phyloP scores from a whole-genome alignment of 2,888 invertebrate species.

The Timandra comae region DNA sequence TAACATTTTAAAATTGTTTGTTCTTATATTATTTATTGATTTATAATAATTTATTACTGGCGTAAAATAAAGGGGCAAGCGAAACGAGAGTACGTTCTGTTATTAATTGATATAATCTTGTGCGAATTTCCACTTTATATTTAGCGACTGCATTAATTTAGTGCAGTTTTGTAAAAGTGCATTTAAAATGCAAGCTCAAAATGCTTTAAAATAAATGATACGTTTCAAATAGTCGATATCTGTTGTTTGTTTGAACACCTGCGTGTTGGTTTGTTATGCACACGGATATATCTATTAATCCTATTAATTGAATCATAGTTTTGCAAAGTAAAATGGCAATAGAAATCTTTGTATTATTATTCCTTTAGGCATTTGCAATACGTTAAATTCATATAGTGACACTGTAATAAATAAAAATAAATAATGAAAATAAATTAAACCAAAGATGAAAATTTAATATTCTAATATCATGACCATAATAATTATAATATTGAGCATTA shows the following conservation, averaged over 20 bases:
- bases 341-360: too few relatives aligned
- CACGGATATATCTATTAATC: conserved; percentile 3
- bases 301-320: conserved; percentile 6
- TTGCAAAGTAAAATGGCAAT: too few relatives aligned
- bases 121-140: conserved; percentile 3
- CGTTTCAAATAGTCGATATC: too few relatives aligned
- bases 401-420: conserved; percentile 39
- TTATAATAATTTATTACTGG: conserved; percentile 17
- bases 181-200: neutral
- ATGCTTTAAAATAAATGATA: conserved; percentile 3
- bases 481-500: conserved; percentile 73
- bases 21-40: conserved; percentile 38
- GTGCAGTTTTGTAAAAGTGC: neutral
- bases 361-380: too few relatives aligned
- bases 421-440: conserved; percentile 53
- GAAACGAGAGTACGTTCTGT: neutral
- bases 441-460: conserved; percentile 47
- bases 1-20: conserved; percentile 55
- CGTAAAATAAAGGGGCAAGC: conserved; percentile 9
- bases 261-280: too few relatives aligned
- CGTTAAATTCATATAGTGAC: conserved; percentile 3
- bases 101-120: too few relatives aligned
- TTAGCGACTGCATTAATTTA: too few relatives aligned
- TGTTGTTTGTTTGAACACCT: too few relatives aligned
- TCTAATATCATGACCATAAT: conserved; percentile 71